Evolutionary conservation across 1,140 invertebrate species (phyloP), one percentile per base, ranked within the genome.

Genomic region (Contarinia nasturtii): DNA sequence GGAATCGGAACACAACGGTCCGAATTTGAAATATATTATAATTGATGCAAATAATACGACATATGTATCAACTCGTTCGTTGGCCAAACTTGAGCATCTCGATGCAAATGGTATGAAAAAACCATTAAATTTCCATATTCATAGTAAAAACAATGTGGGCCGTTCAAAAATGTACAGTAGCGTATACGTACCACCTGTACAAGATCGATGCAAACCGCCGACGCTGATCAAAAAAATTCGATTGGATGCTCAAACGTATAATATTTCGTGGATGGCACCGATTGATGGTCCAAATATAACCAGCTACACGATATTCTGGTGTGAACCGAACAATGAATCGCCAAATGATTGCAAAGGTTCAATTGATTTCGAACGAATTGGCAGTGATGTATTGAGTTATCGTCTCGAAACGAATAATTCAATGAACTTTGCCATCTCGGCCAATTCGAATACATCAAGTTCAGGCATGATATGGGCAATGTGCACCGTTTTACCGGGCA

Each of bases 391-490:
- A 12, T 8, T 15, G 4, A 47, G 18, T n/a, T 47, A 27, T 33
- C 19, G 11, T 15, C 37, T 17, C 15, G n/a, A 27, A 41, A 41
- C 38, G 12, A 36, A 47, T 33, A 20, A 40, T n/a, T 41, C 46
- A n/a, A n/a, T 47, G 14, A 47, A 41, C 27, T 70, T 84, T 65
- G 82, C 80, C 11, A 80, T 86, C 51, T 74, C 81, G 2, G 75
- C 77, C 4, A 82, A 85, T 55, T 73, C 70, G 5, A 57, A 67
- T 2, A 60, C 56, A 7, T 64, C 65, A 20, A 80, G 77, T 51
- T 83, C 80, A 57, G 82, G 81, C 0, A 82, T 86, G 76, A 65
- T 77, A 8, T 84, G 81, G 81, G 76, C 80, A 8, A 72, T 72
- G 2, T 85, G 82, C 61, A 80, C 79, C 3, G 73, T 82, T 36